phyloP scores from a whole-genome alignment of 2,113 vertebrate genomes.

The Chroicocephalus ridibundus region DNA sequence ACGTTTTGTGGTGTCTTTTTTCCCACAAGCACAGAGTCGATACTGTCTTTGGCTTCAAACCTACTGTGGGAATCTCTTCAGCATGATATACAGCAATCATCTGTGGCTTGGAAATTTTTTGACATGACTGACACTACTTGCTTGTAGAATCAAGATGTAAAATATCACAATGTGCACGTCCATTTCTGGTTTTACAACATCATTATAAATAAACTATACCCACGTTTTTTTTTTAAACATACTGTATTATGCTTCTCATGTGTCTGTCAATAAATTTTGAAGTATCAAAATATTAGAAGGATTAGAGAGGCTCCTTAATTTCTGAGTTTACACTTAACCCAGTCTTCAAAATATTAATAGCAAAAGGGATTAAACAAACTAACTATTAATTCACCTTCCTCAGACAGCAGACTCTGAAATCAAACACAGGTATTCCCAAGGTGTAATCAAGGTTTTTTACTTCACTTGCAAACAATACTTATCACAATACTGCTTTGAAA shows the following conservation, averaged over 20 bases:
- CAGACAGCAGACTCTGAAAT: not conserved
- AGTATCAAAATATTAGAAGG: slow-evolving; percentile 31
- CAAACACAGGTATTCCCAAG: not conserved
- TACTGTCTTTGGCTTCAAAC: not conserved
- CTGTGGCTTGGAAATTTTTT: not conserved
- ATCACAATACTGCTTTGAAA: not conserved
- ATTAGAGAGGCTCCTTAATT: slow-evolving; percentile 34
- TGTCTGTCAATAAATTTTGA: slow-evolving; percentile 30
- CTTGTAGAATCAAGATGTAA: not conserved
- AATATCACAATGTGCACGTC: not conserved
- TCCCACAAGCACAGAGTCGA: not conserved
- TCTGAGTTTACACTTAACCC: not conserved
- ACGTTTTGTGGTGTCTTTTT: not conserved
- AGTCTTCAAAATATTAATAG: slow-evolving; percentile 36
- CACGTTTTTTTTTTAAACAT: not conserved
- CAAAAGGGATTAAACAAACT: slow-evolving; percentile 12
- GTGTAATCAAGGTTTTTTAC: not conserved
- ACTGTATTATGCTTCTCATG: not conserved
- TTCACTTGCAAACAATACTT: not conserved
- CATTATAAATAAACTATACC: not conserved
- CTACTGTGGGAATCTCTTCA: not conserved
- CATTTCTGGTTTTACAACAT: not conserved
- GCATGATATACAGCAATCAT: not conserved
- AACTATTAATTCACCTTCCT: slow-evolving; percentile 25
- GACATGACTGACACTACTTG: not conserved